These are phyloP conservation scores for Trachelus iudaicus DNA, from an alignment of 2,888 invertebrate species.

Conservation along the genomic window DNA sequence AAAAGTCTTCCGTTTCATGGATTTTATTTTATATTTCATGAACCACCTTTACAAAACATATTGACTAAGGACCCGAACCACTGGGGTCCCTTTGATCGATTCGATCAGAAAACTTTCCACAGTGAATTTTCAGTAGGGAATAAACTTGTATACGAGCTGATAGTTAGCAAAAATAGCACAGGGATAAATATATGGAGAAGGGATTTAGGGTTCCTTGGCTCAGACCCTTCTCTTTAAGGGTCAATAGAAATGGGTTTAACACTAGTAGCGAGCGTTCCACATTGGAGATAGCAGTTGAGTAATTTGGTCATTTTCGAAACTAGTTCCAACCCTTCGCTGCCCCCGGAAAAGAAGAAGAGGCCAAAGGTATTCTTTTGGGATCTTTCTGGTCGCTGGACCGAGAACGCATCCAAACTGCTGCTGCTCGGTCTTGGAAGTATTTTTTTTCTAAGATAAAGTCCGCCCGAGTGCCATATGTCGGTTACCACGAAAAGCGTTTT, in stretches of 20 bases:
- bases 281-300: not conserved
- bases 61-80: not conserved
- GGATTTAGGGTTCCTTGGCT: not conserved
- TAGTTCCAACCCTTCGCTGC: conserved; percentile 1
- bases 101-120: not conserved
- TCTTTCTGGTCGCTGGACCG: conserved; percentile 10
- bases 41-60: not conserved
- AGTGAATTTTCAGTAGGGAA: not conserved
- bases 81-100: not conserved
- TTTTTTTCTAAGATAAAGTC: conserved; percentile 17
- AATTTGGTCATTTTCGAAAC: not conserved
- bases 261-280: not conserved
- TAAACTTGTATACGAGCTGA: not conserved
- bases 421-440: conserved; percentile 18
- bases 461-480: conserved; percentile 58
- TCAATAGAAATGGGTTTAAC: not conserved
- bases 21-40: not conserved
- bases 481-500: conserved; percentile 42
- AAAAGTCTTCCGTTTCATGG: not conserved
- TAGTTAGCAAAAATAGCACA: not conserved
- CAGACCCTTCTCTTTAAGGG: not conserved
- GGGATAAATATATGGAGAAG: too few species aligned
- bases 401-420: conserved; percentile 7
- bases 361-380: conserved; percentile 18
- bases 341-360: not conserved